phyloP scores from a whole-genome alignment of 1,140 invertebrate genomes.

The Drosophila insularis region DNA sequence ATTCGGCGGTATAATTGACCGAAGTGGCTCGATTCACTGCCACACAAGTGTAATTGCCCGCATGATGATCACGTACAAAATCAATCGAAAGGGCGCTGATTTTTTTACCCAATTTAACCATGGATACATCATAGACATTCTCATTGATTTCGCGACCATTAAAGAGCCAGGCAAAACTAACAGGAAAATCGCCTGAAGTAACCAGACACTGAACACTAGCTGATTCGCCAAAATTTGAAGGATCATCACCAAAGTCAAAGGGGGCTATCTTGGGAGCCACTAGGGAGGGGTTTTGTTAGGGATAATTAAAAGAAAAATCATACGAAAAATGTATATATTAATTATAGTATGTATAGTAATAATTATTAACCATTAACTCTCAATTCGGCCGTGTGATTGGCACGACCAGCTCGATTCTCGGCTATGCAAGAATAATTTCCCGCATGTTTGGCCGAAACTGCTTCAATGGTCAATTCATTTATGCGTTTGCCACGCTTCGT shows the following conservation, averaged over 20 bases:
- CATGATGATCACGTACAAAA: constrained; percentile 85
- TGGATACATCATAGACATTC: constrained; percentile 84
- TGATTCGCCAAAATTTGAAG: constrained; percentile 88
- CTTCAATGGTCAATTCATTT: constrained; percentile 89
- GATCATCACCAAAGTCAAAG: constrained; percentile 86
- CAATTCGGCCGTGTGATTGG: constrained; percentile 86
- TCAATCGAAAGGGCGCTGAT: constrained; percentile 87
- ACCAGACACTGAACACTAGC: constrained; percentile 89
- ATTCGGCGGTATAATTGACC: constrained; percentile 86
- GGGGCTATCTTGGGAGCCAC: constrained; percentile 87
- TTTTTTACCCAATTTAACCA: constrained; percentile 72
- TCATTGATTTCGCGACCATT: constrained; percentile 83
- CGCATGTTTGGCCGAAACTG: constrained; percentile 88
- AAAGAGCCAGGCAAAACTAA: constrained; percentile 86
- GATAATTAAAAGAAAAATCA: constrained; percentile 21
- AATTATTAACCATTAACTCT: constrained; percentile 87
- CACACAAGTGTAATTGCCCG: constrained; percentile 88
- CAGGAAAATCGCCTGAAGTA: constrained; percentile 89
- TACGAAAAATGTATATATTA: constrained; percentile 25
- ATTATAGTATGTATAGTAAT: background rate
- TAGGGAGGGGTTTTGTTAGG: constrained; percentile 67
- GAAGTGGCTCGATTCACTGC: constrained; percentile 90
- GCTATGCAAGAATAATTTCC: constrained; percentile 92
- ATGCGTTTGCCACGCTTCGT: constrained; percentile 87
- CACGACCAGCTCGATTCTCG: constrained; percentile 87